phyloP scores from a whole-genome alignment of 1,140 invertebrate species.

The Agrilus planipennis region DNA sequence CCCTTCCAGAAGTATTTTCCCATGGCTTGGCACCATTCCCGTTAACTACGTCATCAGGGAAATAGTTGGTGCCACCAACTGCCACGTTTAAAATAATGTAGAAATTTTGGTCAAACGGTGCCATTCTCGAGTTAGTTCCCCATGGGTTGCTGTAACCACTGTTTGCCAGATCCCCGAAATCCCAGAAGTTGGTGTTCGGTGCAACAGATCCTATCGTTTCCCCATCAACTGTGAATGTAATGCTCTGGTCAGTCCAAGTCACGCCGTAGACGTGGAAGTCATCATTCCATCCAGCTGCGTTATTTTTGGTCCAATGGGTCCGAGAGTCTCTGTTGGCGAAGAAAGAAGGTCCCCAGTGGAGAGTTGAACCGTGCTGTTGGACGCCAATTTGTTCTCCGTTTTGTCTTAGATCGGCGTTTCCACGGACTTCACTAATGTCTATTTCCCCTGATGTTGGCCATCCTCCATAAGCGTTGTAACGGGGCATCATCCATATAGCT shows the following conservation, averaged over 20 bases:
- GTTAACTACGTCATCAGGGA: slow-evolving; percentile 45
- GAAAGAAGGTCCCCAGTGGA: slow-evolving; percentile 52
- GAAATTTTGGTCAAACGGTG: slow-evolving; percentile 50
- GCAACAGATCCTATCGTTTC: not conserved
- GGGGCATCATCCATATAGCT: slow-evolving; percentile 50
- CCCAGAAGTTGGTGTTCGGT: slow-evolving; percentile 1
- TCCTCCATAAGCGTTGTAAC: slow-evolving; percentile 40
- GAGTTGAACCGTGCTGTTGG: slow-evolving; percentile 43
- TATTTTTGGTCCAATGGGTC: slow-evolving; percentile 38
- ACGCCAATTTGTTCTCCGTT: slow-evolving; percentile 44
- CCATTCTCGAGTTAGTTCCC: slow-evolving; percentile 33
- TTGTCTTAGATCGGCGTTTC: slow-evolving; percentile 38
- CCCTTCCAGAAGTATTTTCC: slow-evolving; percentile 37
- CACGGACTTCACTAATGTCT: too few relatives aligned
- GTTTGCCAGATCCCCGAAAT: slow-evolving; percentile 2
- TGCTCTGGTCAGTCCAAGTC: slow-evolving; percentile 1
- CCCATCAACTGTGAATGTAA: slow-evolving; percentile 4
- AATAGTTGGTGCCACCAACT: slow-evolving; percentile 48
- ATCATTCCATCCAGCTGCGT: slow-evolving; percentile 34
- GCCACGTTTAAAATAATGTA: slow-evolving; percentile 54
- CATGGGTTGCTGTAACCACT: slow-evolving; percentile 36
- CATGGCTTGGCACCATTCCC: too few relatives aligned
- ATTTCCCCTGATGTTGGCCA: slow-evolving; percentile 46
- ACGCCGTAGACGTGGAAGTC: slow-evolving; percentile 35
- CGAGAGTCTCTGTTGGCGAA: slow-evolving; percentile 39